These are phyloP conservation scores for Sebastolobus alascanus DNA, from an alignment of 2,797 vertebrate genomes.

Conservation along the genomic window DNA sequence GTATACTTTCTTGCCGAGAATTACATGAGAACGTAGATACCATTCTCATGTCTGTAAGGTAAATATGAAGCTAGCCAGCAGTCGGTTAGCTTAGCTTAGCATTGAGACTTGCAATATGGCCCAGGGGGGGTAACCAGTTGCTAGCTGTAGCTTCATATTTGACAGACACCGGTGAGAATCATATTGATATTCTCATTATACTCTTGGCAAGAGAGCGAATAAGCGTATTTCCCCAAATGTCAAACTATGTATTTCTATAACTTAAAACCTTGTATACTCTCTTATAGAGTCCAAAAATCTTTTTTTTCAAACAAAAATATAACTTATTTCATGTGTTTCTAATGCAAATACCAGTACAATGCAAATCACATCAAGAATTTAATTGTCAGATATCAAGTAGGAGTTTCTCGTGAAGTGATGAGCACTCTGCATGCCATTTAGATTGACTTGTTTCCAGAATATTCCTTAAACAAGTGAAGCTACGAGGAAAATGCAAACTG, in stretches of 20 bases:
- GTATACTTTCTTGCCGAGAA: neutral
- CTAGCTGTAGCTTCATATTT: neutral
- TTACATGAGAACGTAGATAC: neutral
- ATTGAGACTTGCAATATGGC: rapidly evolving
- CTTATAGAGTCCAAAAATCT: neutral
- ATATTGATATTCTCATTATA: neutral
- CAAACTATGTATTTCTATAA: neutral
- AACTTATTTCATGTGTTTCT: neutral
- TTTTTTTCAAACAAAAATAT: neutral
- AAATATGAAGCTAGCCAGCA: neutral
- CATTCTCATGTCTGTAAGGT: neutral
- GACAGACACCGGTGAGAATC: neutral
- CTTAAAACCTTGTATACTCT: neutral
- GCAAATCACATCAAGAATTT: neutral
- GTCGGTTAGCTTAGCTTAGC: neutral
- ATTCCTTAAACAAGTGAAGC: neutral
- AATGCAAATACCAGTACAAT: neutral
- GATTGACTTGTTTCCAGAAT: neutral
- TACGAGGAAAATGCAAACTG: neutral
- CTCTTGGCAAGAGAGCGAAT: no score
- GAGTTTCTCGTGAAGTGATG: neutral
- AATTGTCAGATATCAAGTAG: neutral
- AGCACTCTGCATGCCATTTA: neutral
- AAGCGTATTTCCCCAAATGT: no score
- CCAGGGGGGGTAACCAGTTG: neutral